phyloP scores from a whole-genome alignment of 2,888 invertebrate genomes.

The Sussaba pulchella region DNA sequence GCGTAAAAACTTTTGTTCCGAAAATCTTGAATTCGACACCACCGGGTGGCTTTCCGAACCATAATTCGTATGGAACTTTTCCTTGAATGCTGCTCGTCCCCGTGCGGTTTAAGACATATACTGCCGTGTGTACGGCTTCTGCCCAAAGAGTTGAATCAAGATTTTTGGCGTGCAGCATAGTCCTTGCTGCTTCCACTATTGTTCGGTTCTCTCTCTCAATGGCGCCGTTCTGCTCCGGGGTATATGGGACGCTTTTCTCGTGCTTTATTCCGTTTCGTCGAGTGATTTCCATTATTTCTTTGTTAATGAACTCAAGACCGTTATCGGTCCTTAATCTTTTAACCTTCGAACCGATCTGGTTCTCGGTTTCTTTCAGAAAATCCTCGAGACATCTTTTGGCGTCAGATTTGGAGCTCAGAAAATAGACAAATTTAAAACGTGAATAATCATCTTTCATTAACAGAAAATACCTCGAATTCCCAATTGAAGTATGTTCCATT shows the following conservation, averaged over 20 bases:
- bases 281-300: conserved; percentile 23
- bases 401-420: no score
- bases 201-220: conserved; percentile 75
- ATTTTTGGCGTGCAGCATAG: neutral
- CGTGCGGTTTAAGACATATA: neutral
- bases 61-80: neutral
- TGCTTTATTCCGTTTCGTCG: conserved; percentile 55
- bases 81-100: neutral
- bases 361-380: no score
- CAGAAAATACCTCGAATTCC: neutral
- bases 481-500: neutral
- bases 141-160: neutral
- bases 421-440: no score
- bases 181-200: conserved; percentile 61
- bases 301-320: conserved; percentile 60
- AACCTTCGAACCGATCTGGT: neutral
- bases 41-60: neutral
- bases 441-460: neutral
- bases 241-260: conserved; percentile 54
- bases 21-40: conserved; percentile 25
- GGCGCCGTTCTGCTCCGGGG: conserved; percentile 66
- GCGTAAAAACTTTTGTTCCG: conserved; percentile 47
- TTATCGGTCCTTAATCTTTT: conserved; percentile 60
- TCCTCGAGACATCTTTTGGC: no score
- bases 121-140: neutral